Base-by-base conservation (phyloP, 53 echinoderm and acorn worm species). In the Hippasteria phrygiana region DNA sequence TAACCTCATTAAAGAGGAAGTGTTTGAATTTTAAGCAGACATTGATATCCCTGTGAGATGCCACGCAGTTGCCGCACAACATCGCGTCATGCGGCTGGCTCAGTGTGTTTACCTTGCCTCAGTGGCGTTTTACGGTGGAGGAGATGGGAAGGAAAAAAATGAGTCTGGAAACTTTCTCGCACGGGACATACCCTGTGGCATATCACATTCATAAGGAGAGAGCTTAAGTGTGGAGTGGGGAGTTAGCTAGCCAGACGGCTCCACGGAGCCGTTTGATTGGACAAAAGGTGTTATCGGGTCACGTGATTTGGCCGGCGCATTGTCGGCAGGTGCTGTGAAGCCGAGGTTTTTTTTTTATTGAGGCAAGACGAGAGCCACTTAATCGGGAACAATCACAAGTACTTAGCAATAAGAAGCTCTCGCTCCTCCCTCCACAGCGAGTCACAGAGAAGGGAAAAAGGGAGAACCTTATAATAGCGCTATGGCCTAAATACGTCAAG, bases 401-500 rank as follows among this genome's bases (percentile, higher is more conserved):
- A 75, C 64, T 63, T 65, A 82, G 42, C 82, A 2, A 40, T 43
- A 42, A 45, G 45, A 63, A 82, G 33, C 45, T 16, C 27, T 64
- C 33, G 64, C 65, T 64, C 82, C 65, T 16, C 82, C 82, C 66
- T 13, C 78, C 36, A n/a, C 18, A 55, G 73, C 22, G 17, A 50
- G 48, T 27, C 17, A 29, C 45, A 62, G 43, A 43, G 17, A 47
- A 45, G n/a, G 38, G n/a, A n/a, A 40, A 40, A 9, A 18, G 65
- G 42, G 41, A 14, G n/a, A 73, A 43, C 2, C 22, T n/a, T 43
- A 18, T n/a, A 8, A 43, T 65, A 75, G 31, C 75, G 27, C 16
- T 32, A 82, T 82, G 82, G 82, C 82, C 82, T 82, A 82, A 82
- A 82, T 82, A 82, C 82, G 56, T 78, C 56, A 78, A 78, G 36